phyloP scores from a whole-genome alignment of 1,140 invertebrate genomes.

The Temnothorax longispinosus region DNA sequence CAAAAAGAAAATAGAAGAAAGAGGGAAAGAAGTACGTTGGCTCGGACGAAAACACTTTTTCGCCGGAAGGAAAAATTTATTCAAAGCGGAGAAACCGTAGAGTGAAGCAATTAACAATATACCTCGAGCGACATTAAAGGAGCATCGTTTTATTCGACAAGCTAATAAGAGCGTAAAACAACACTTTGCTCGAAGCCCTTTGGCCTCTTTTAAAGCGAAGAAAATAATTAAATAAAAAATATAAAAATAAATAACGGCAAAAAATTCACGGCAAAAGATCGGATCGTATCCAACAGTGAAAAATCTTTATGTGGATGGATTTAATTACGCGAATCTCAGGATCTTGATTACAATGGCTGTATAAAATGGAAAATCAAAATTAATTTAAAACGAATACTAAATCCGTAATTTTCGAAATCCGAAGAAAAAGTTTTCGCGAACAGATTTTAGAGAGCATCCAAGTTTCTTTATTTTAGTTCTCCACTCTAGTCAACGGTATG shows the following conservation, averaged over 20 bases:
- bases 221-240: constrained; percentile 33
- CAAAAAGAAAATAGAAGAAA: not conserved
- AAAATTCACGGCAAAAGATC: not conserved
- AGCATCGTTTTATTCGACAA: constrained; percentile 37
- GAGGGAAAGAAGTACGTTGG: not conserved
- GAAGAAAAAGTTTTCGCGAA: not conserved
- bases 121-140: constrained; percentile 25
- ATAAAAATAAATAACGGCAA: not conserved
- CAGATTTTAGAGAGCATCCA: not conserved
- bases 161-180: constrained; percentile 47
- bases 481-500: not conserved
- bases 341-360: not conserved
- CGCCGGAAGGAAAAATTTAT: constrained; percentile 22
- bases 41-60: constrained; percentile 18
- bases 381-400: not conserved
- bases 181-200: constrained; percentile 11
- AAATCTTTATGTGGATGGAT: not conserved
- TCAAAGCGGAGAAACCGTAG: constrained; percentile 7
- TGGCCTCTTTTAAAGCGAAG: not conserved
- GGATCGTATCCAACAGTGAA: not conserved
- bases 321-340: not conserved
- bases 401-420: not conserved
- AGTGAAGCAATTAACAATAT: constrained; percentile 43
- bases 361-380: not conserved
- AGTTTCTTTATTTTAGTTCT: not conserved